These are phyloP conservation scores for Drosophila suzukii DNA, from an alignment of 1,140 invertebrate genomes.

Conservation along the genomic window DNA sequence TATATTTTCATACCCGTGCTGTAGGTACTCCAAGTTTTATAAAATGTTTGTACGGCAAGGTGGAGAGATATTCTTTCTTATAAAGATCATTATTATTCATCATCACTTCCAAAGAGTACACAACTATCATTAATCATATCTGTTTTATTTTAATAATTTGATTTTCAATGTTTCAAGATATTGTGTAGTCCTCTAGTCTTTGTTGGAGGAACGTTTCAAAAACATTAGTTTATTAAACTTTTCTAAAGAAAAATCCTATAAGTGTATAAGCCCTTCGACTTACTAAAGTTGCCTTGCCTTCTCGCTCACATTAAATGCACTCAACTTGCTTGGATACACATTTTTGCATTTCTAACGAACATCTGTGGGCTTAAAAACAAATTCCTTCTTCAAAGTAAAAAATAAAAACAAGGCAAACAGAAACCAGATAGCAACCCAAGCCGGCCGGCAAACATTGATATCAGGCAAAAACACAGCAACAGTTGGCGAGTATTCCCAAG, in stretches of 20 bases:
- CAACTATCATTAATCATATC: too few relatives aligned
- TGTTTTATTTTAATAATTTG: too few relatives aligned
- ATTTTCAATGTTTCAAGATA: too few relatives aligned
- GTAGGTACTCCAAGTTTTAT: not conserved
- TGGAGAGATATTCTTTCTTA: too few relatives aligned
- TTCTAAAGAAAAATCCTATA: not conserved
- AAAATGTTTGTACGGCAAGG: not conserved
- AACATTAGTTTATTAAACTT: not conserved
- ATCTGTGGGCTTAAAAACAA: slow-evolving; percentile 34
- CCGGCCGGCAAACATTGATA: slow-evolving; percentile 53
- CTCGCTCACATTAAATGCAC: not conserved
- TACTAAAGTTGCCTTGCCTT: not conserved
- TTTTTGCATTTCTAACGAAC: slow-evolving; percentile 27
- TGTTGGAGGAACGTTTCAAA: too few relatives aligned
- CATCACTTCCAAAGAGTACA: too few relatives aligned
- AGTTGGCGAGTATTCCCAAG: slow-evolving; percentile 10
- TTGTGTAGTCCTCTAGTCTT: too few relatives aligned
- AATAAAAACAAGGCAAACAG: slow-evolving; percentile 8
- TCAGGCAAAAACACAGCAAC: slow-evolving; percentile 19
- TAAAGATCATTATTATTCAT: too few relatives aligned
- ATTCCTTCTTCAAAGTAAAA: slow-evolving; percentile 17
- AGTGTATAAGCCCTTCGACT: not conserved
- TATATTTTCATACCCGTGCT: not conserved
- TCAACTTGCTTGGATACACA: slow-evolving; percentile 27
- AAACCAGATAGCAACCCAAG: slow-evolving; percentile 17